Base-by-base conservation (phyloP, 2,113 vertebrate genomes). In the Saccopteryx leptura region DNA sequence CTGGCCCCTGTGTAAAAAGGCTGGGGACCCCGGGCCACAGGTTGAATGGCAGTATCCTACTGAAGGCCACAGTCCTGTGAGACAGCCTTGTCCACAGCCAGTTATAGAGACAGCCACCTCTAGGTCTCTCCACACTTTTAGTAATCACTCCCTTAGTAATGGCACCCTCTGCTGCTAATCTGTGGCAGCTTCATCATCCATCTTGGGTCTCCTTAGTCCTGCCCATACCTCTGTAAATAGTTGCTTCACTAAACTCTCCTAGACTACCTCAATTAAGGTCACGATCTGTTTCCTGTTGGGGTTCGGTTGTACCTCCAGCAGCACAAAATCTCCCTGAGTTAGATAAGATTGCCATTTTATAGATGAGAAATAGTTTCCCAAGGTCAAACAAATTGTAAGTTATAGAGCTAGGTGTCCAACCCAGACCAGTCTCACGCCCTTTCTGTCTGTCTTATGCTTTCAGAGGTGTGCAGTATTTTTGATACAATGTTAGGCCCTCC, bases 351-450 rank as follows among this genome's bases (percentile, higher is more conserved):
- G 58, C 14, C 56, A 18, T 87, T 82, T 92, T 54, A 54, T 4
- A 93, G 15, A 61, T 7, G 54, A 86, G 50, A 61, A 71, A 39
- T 76, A 60, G 63, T 58, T 80, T 76, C 48, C 33, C 33, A 76
- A 60, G 54, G 54, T 71, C 46, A 72, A 60, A 50, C 72, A 89
- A 48, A n/a, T 52, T 89, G 39, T 76, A 83, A 87, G 56, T 28
- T 13, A 9, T 50, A 95, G 23, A 63, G 19, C 14, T 86, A 52
- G 24, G 17, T 24, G 66, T 54, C 26, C 89, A 91, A 93, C 21
- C 46, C 9, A 58, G 39, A 15, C 18, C 48, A 52, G 28, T 52
- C 48, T 50, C 46, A 33, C 0, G 17, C 61, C 18, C 15, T 63
- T 80, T 84, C 21, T 88, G 31, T 23, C 23, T 85, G 31, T 23